Conservation (phyloP, 2,113 vertebrate species). For the Thryonomys swinderianus region DNA sequence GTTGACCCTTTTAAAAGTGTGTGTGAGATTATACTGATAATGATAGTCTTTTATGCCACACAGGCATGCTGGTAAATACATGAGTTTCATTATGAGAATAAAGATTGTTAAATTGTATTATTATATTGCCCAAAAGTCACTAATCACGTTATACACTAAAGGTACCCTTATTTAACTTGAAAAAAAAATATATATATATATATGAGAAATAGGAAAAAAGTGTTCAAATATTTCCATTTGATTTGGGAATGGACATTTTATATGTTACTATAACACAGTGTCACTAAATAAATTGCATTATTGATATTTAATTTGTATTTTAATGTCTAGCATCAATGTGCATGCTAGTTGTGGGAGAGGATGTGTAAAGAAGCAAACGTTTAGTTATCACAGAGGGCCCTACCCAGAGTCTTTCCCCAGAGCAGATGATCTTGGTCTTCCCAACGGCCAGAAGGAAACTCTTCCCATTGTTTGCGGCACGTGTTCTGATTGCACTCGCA, state of each 20-base stretch:
- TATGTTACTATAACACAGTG: not conserved
- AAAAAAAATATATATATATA: too few relatives aligned
- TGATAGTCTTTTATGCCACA: not conserved
- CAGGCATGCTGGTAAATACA: not conserved
- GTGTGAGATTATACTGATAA: not conserved
- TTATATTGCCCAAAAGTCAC: not conserved
- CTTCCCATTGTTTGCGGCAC: too few relatives aligned
- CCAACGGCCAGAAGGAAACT: too few relatives aligned
- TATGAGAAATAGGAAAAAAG: not conserved
- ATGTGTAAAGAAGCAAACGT: not conserved
- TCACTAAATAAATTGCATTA: not conserved
- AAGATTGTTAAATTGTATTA: not conserved
- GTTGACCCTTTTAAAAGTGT: too few relatives aligned
- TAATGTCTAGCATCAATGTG: not conserved
- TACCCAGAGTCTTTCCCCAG: not conserved
- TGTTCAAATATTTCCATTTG: not conserved
- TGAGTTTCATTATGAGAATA: not conserved
- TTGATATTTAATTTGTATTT: not conserved
- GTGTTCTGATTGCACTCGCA: not conserved
- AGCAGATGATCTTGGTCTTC: fast-evolving
- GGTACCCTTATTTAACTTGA: not conserved
- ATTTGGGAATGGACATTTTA: not conserved
- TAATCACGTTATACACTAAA: not conserved
- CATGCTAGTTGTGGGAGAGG: not conserved
- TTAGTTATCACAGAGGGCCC: not conserved